Base-by-base conservation (phyloP, 2,888 invertebrate genomes). In the Anagyrus pseudococci region DNA sequence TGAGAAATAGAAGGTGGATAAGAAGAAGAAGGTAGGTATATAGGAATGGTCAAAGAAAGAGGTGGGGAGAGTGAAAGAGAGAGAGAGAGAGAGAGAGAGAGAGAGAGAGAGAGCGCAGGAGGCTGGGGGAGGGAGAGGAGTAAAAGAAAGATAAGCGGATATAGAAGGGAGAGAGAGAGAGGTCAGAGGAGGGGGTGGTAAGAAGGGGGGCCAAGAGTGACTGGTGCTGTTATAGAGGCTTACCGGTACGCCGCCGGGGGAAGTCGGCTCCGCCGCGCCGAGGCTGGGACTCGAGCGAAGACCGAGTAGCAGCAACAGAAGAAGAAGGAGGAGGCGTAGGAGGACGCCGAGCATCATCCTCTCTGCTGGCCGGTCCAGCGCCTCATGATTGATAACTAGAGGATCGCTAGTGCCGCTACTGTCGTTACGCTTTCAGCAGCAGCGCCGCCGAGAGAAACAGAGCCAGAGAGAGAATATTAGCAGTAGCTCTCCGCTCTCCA, bases 291-390 rank as follows among this genome's bases (percentile, higher is more conserved):
- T n/a, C n/a, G 37, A 15, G 37, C 37, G 37, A 33, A 15, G 37
- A 33, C 4, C 10, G 37, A 33, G 37, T n/a, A n/a, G n/a, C n/a
- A n/a, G n/a, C n/a, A n/a, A n/a, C n/a, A 20, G 41, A 8, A 41
- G 43, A n/a, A 43, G 17, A 8, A 10, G 43, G 20, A 19, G n/a
- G 37, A 20, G 17, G 20, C 33, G 37, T 33, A 50, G 37, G 37
- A 40, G 22, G 37, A 50, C 37, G 50, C 19, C 50, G 50, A 47
- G 23, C 23, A 47, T 47, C 47, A 47, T 47, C 47, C 47, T 47
- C 47, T 22, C 23, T 47, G 47, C 19, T 4, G 43, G 33, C 33
- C 8, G 33, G 33, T 4, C 33, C 33, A 10, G 33, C 33, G 33
- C 33, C 33, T 37, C 33, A 37, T 37, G 33, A 10, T 37, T 10